Percentiles rank a stretch among this genome's conserved stretches.
These are phyloP conservation scores for Crocallis elinguaria DNA, from an alignment of 2,888 invertebrate genomes.

Conservation along the genomic window DNA sequence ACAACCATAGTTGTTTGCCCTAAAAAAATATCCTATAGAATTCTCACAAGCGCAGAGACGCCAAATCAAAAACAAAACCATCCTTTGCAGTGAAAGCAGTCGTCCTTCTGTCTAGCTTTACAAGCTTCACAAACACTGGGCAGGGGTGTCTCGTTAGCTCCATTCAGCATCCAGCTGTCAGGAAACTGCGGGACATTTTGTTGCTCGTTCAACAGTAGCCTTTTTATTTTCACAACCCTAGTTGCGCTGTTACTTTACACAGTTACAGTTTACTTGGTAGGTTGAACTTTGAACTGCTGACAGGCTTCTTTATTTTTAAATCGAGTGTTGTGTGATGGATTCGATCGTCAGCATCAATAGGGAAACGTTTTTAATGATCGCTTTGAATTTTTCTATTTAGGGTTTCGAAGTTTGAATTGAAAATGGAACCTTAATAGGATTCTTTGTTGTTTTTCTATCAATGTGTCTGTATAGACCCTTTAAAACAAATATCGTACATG, in stretches of 20 bases:
- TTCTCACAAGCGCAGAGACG: slow-evolving; percentile 19
- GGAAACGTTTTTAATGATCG: background rate
- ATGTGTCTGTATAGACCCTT: no score
- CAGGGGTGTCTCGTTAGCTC: slow-evolving; percentile 41
- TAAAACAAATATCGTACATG: no score
- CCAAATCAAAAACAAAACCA: slow-evolving; percentile 35
- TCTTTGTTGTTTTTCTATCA: no score
- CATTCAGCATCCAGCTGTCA: slow-evolving; percentile 31
- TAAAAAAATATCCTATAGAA: background rate
- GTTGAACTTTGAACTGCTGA: background rate
- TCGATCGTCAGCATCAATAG: background rate
- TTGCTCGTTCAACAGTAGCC: slow-evolving; percentile 28
- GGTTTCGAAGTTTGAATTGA: no score
- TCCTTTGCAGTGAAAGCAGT: slow-evolving; percentile 30
- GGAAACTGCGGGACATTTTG: slow-evolving; percentile 31
- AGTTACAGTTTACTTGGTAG: slow-evolving; percentile 21
- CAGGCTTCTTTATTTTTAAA: background rate
- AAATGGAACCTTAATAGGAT: no score
- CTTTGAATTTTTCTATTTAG: no score
- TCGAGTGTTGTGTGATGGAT: background rate
- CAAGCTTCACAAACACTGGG: slow-evolving; percentile 35
- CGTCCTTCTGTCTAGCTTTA: slow-evolving; percentile 32
- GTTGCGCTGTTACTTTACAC: slow-evolving; percentile 9
- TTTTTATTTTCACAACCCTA: slow-evolving; percentile 30
- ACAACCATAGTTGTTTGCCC: background rate